A percentile compares a stretch with the other conserved stretches of the same genome.
phyloP scores from a whole-genome alignment of 2,797 vertebrate species.

The Glyptemys insculpta region DNA sequence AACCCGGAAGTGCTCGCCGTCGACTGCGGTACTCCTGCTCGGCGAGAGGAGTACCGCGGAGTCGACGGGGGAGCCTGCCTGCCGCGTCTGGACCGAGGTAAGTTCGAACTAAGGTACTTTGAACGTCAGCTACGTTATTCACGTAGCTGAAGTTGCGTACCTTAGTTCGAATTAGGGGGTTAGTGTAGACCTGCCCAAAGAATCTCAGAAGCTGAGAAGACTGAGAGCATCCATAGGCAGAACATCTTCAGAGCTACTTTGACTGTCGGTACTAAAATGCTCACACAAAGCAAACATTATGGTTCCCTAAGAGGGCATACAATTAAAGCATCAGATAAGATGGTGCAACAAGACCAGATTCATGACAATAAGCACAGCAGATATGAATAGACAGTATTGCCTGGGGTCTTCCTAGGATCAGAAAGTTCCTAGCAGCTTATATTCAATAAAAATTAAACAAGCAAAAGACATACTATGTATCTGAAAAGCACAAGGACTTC shows the following conservation, averaged over 20 bases:
- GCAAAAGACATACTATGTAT: neutral
- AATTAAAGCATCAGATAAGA: neutral
- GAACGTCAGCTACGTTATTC: too few relatives aligned
- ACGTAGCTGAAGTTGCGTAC: too few relatives aligned
- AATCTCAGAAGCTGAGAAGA: neutral
- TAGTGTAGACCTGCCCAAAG: too few relatives aligned
- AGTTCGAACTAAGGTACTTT: too few relatives aligned
- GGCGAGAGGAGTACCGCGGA: too few relatives aligned
- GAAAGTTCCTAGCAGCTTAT: neutral
- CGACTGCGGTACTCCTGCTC: too few relatives aligned
- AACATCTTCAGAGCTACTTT: rapidly evolving
- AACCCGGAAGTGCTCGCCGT: too few relatives aligned
- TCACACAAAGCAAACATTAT: neutral
- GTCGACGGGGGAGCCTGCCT: too few relatives aligned
- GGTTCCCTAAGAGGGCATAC: neutral
- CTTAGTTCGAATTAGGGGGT: too few relatives aligned
- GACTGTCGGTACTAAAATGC: neutral
- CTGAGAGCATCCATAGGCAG: neutral
- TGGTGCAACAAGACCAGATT: neutral
- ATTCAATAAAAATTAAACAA: neutral
- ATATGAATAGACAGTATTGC: neutral
- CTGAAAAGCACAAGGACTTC: neutral
- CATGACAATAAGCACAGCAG: neutral
- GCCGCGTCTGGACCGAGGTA: too few relatives aligned
- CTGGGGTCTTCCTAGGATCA: neutral